These are phyloP conservation scores for Drosophila picticornis DNA, from an alignment of 2,888 invertebrate species.

Conservation along the genomic window DNA sequence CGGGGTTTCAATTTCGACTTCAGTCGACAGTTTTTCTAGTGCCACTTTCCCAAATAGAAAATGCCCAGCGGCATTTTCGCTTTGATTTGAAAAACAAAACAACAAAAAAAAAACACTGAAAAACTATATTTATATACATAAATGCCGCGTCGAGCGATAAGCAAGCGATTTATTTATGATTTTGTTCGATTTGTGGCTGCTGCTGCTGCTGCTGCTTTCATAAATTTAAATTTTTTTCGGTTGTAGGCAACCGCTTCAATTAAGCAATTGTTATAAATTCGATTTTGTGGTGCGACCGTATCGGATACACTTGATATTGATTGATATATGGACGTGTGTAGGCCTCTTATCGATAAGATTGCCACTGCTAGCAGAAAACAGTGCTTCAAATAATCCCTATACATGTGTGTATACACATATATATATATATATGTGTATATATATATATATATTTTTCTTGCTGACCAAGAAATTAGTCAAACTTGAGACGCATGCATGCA, in stretches of 20 bases:
- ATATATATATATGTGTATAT: background rate
- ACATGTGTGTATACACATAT: background rate
- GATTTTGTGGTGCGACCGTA: conserved; percentile 42
- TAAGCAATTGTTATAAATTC: conserved; percentile 77
- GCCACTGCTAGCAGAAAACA: conserved; percentile 17
- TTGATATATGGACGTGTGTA: conserved; percentile 62
- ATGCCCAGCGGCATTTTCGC: conserved; percentile 60
- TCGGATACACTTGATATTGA: conserved; percentile 63
- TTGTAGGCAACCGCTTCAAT: conserved; percentile 67
- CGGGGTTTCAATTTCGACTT: conserved; percentile 23
- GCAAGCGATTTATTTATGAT: conserved; percentile 78
- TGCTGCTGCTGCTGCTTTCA: conserved; percentile 59
- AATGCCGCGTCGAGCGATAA: conserved; percentile 58
- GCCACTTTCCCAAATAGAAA: conserved; percentile 53
- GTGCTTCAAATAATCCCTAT: background rate
- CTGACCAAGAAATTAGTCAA: conserved; percentile 62
- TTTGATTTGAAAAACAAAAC: conserved; percentile 56
- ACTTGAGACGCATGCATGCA: conserved; percentile 68
- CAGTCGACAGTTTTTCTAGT: conserved; percentile 30
- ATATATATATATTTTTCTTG: conserved; percentile 1
- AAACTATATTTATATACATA: background rate
- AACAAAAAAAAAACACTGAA: background rate
- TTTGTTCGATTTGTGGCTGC: conserved; percentile 62
- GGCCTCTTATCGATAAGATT: conserved; percentile 65
- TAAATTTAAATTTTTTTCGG: conserved; percentile 68